Conservation (phyloP, 1,140 invertebrate genomes). For the Drosophila lowei region DNA sequence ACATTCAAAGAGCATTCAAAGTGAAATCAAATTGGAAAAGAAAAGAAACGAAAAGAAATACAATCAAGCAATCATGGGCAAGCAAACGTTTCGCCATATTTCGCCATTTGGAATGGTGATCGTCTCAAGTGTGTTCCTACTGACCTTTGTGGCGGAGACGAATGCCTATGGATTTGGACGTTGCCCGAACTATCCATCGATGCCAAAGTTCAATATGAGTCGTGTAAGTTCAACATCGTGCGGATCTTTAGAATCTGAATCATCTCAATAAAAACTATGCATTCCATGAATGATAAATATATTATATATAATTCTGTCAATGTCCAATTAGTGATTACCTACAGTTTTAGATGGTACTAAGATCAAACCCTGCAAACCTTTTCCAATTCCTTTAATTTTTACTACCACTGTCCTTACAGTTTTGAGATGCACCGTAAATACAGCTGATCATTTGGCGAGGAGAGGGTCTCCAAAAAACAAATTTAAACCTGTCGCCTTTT, state of each 20-base stretch:
- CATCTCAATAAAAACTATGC: neutral
- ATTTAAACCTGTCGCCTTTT: conserved; percentile 51
- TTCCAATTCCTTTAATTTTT: too few relatives aligned
- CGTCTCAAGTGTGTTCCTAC: conserved; percentile 39
- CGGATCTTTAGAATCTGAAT: neutral
- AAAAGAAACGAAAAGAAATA: conserved; percentile 10
- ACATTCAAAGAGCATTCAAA: neutral
- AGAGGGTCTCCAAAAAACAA: conserved; percentile 2
- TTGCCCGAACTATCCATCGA: conserved; percentile 85
- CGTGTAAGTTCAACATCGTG: conserved; percentile 83
- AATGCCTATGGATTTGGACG: conserved; percentile 84
- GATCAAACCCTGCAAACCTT: too few relatives aligned
- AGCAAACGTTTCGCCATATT: conserved; percentile 26
- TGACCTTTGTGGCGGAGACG: conserved; percentile 44
- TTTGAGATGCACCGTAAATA: too few relatives aligned
- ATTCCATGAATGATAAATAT: too few relatives aligned
- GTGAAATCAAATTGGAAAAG: conserved; percentile 18
- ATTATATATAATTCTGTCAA: too few relatives aligned
- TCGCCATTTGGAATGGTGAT: conserved; percentile 51
- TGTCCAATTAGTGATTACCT: too few relatives aligned
- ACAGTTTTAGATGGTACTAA: too few relatives aligned
- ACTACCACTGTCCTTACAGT: too few relatives aligned
- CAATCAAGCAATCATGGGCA: conserved; percentile 39
- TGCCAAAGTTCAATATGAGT: conserved; percentile 86
- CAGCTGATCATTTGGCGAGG: too few relatives aligned